Evolutionary conservation across 2,797 vertebrate species (phyloP), one percentile per base, ranked within the genome.

Genomic region (Oreochromis mossambicus): DNA sequence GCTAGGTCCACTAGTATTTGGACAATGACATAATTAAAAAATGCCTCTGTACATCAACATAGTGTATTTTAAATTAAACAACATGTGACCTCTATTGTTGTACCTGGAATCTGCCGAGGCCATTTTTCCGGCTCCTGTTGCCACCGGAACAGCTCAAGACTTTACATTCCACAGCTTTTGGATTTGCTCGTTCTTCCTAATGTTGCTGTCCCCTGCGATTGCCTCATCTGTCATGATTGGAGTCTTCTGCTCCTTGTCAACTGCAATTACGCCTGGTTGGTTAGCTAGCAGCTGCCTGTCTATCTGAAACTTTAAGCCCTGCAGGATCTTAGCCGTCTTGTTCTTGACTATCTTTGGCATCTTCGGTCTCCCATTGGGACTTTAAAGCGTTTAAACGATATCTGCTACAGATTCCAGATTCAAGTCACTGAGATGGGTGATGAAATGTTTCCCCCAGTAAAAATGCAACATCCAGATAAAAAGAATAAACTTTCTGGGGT

Each of bases 41-140:
- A 36, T 7, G 10, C 17, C 10, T 36, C 58, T 13, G 10, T 36
- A 63, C 32, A n/a, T 63, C 32, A 63, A 0, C 32, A 36, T 36
- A 63, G 17, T 63, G 17, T 5, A 63, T 63, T 63, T 63, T 38
- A 63, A 63, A 38, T 13, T 0, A 38, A 63, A 63, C 58, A 43
- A 43, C 32, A 63, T 68, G n/a, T 68, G 13, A 9, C 41, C 63
- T 9, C n/a, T 43, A 8, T 41, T 15, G 36, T 15, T 68, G n/a
- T 43, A 68, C 36, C 36, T 68, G 63, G n/a, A 43, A 43, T 24
- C 24, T 68, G 36, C 36, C n/a, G 14, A 41, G 41, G 63, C 36
- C 63, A 68, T 24, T 68, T 41, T 68, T 15, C 0, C 2, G 0
- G 63, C 36, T 43, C n/a, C n/a, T 68, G 15, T 24, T 15, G 13